Percentiles rank a stretch among this genome's conserved stretches.
These are phyloP conservation scores for Crotalus adamanteus DNA, from an alignment of 2,797 vertebrate species.

Conservation along the genomic window DNA sequence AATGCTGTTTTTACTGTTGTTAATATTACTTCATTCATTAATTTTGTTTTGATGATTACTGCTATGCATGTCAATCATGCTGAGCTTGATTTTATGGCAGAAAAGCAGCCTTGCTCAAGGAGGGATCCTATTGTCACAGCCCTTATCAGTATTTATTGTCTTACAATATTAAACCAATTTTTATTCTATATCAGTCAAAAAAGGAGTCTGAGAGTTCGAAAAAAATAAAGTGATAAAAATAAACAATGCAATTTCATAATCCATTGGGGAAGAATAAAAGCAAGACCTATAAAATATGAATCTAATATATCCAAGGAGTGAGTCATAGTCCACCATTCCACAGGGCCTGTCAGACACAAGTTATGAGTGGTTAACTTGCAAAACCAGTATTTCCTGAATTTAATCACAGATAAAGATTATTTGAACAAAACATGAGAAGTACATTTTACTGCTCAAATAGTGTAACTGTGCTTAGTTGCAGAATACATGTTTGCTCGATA, in stretches of 20 bases:
- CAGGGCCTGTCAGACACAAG: neutral
- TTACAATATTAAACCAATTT: neutral
- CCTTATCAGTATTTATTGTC: neutral
- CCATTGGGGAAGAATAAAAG: neutral
- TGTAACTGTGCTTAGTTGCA: neutral
- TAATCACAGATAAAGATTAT: neutral
- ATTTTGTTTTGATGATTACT: neutral
- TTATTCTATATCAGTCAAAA: neutral
- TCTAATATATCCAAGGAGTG: neutral
- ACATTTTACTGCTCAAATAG: neutral
- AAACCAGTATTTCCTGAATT: slow-evolving; percentile 12
- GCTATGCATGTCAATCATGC: neutral
- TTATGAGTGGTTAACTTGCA: neutral
- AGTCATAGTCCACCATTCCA: neutral
- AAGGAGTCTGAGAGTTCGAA: neutral
- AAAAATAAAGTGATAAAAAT: neutral
- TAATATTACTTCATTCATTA: neutral
- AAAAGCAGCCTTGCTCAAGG: neutral
- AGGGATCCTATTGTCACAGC: neutral
- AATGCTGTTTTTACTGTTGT: neutral
- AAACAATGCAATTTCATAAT: neutral
- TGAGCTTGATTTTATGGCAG: neutral
- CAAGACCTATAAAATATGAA: neutral
- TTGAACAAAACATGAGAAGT: neutral
- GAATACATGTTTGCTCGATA: neutral